These are phyloP conservation scores for Drosophila watanabei DNA, from an alignment of 1,140 invertebrate species.

Conservation along the genomic window DNA sequence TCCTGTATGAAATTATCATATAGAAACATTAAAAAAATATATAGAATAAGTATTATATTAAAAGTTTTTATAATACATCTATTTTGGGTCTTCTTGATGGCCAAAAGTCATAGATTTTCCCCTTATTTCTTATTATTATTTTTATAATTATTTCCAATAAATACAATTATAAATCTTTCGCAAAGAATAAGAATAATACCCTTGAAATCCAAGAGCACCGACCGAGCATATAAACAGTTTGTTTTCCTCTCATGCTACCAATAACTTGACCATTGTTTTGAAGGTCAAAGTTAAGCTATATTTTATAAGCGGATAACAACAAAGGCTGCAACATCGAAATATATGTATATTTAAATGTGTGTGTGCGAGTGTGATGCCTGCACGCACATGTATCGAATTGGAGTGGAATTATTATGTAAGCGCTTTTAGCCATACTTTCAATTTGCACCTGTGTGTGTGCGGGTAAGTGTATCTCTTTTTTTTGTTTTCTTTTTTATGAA, in stretches of 20 bases:
- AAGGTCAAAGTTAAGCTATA: not conserved
- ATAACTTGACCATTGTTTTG: not conserved
- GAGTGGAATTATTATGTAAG: conserved; percentile 2
- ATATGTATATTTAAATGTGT: not conserved
- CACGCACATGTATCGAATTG: not conserved
- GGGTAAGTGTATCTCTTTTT: not conserved
- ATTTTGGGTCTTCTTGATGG: no score
- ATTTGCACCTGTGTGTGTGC: not conserved
- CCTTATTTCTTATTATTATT: not conserved
- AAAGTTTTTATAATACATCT: no score
- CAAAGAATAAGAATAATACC: not conserved
- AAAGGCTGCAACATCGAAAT: conserved; percentile 1
- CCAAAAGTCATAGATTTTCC: no score
- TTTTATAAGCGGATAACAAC: conserved; percentile 2
- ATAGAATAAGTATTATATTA: no score
- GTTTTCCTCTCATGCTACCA: not conserved
- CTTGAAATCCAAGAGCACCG: not conserved
- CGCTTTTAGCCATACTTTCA: not conserved
- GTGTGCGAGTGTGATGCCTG: not conserved
- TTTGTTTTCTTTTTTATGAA: not conserved
- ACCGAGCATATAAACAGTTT: not conserved
- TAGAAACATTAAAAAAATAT: no score
- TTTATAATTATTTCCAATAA: not conserved
- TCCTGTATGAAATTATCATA: no score
- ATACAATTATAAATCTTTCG: not conserved